A percentile compares a stretch with the other conserved stretches of the same genome.
These are phyloP conservation scores for Nudaria mundana DNA, from an alignment of 2,888 invertebrate genomes.

Conservation along the genomic window DNA sequence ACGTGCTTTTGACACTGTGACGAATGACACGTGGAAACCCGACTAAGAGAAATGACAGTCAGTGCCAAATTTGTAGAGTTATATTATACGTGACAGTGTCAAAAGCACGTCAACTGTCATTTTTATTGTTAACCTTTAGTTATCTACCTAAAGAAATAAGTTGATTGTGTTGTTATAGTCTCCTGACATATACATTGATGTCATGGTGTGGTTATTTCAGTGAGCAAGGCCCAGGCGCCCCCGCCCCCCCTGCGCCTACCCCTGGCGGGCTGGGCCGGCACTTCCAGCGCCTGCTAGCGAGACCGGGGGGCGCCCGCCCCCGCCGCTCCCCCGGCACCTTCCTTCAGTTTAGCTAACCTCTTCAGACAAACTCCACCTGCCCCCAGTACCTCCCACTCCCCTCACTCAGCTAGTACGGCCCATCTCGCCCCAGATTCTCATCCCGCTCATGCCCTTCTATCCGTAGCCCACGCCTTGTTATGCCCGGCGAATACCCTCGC, in stretches of 20 bases:
- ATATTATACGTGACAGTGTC: too few relatives aligned
- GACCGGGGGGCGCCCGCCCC: conserved; percentile 63
- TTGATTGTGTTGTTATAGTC: not conserved
- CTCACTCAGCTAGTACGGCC: conserved; percentile 46
- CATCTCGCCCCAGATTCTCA: conserved; percentile 49
- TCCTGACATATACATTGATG: not conserved
- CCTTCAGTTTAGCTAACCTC: too few relatives aligned
- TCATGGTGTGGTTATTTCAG: conserved; percentile 37
- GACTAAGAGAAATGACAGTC: too few relatives aligned
- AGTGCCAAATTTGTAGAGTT: too few relatives aligned
- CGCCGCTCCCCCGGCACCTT: conserved; percentile 15
- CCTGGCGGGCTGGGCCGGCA: conserved; percentile 79
- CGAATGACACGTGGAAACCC: too few relatives aligned
- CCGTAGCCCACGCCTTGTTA: conserved; percentile 61
- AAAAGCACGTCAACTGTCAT: not conserved
- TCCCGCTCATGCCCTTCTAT: conserved; percentile 44
- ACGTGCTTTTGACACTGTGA: too few relatives aligned
- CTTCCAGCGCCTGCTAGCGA: conserved; percentile 79
- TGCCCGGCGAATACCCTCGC: conserved; percentile 54
- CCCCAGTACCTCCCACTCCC: conserved; percentile 20
- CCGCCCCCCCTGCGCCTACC: conserved; percentile 81
- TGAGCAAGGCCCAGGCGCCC: conserved; percentile 83
- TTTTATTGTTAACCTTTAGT: not conserved
- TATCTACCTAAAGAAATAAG: too few relatives aligned
- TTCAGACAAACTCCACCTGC: conserved; percentile 21